phyloP scores from a whole-genome alignment of 2,888 invertebrate species.

The Oscheius sp. region DNA sequence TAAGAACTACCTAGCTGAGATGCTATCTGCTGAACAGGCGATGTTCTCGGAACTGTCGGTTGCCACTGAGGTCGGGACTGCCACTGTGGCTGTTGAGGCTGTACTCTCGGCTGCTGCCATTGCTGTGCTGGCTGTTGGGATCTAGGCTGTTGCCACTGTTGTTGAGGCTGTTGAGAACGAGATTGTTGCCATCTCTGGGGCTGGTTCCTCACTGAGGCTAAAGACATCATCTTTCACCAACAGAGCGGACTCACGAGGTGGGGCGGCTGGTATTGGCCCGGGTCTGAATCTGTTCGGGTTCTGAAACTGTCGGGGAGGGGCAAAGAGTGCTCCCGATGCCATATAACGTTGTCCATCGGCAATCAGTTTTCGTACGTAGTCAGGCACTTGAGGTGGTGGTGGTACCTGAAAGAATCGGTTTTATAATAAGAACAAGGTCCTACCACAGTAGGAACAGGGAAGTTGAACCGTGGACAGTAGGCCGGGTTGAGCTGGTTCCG shows the following conservation, averaged over 20 bases:
- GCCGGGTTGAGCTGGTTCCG: constrained; percentile 14
- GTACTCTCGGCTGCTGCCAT: not conserved
- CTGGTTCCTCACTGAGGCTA: not conserved
- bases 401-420: not conserved
- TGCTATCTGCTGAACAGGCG: not conserved
- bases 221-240: too few relatives aligned
- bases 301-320: constrained; percentile 8
- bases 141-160: not conserved
- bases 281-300: constrained; percentile 24
- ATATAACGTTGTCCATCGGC: constrained; percentile 20
- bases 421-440: not conserved
- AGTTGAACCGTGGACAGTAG: constrained; percentile 23
- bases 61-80: not conserved
- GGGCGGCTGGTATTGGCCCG: not conserved
- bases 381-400: constrained; percentile 13
- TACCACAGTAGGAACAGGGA: constrained; percentile 14
- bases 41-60: not conserved
- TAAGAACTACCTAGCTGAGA: too few relatives aligned
- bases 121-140: constrained; percentile 7
- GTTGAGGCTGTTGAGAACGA: not conserved
- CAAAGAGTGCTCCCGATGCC: not conserved
- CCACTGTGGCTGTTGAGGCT: not conserved
- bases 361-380: constrained; percentile 21
- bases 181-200: not conserved
- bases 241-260: too few relatives aligned